These are phyloP conservation scores for Harpalus rufipes DNA, from an alignment of 2,888 invertebrate genomes.

Conservation along the genomic window DNA sequence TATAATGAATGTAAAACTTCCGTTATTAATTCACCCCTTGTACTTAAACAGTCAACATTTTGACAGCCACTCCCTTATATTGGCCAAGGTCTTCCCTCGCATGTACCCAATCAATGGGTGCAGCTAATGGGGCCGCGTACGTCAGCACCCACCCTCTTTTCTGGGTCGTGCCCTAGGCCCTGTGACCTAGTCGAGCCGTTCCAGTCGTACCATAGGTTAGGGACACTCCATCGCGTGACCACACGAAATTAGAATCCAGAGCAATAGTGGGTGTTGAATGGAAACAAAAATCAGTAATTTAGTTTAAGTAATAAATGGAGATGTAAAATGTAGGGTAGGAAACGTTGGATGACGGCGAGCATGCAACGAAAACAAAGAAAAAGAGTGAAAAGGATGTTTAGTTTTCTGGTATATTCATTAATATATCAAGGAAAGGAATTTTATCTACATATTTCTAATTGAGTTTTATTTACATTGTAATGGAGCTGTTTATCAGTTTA, in stretches of 20 bases:
- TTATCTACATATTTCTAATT: no score
- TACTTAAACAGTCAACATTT: not conserved
- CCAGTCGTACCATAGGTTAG: conserved; percentile 42
- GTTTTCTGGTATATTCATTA: not conserved
- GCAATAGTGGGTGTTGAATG: not conserved
- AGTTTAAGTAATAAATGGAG: not conserved
- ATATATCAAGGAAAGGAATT: no score
- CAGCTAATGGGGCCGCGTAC: conserved; percentile 46
- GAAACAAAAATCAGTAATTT: not conserved
- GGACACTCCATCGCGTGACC: not conserved
- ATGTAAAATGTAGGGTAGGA: not conserved
- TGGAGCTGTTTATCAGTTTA: no score
- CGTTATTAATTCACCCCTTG: no score
- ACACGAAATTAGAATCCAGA: not conserved
- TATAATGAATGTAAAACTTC: no score
- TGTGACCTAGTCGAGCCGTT: conserved; percentile 14
- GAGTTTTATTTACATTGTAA: no score
- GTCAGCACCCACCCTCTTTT: conserved; percentile 4
- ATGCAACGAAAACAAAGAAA: not conserved
- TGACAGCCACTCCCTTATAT: not conserved
- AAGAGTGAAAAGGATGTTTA: no score
- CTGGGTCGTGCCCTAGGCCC: not conserved
- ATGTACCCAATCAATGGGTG: conserved; percentile 56
- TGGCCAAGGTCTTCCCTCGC: conserved; percentile 53
- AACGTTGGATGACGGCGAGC: not conserved